Percentiles rank a stretch among this genome's conserved stretches.
phyloP scores from a whole-genome alignment of 92 coral and sea anemone genomes.

The Parazoanthus swiftii region DNA sequence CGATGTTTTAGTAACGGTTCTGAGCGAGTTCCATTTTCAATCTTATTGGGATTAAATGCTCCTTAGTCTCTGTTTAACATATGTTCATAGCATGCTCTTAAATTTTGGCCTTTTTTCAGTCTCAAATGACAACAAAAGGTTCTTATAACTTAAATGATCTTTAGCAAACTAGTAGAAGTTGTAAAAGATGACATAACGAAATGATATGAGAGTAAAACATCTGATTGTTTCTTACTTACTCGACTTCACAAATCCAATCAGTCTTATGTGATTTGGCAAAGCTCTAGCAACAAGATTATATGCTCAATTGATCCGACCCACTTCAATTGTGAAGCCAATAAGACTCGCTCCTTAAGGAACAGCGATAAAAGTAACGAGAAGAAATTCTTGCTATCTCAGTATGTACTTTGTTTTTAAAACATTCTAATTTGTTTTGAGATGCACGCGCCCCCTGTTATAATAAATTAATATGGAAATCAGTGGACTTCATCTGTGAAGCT shows the following conservation, averaged over 20 bases:
- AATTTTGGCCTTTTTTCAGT: no score
- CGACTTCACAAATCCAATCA: not conserved
- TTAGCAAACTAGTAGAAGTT: not conserved
- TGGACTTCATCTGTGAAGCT: no score
- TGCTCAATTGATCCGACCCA: not conserved
- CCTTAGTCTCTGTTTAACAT: no score
- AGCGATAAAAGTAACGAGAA: not conserved
- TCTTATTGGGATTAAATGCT: no score
- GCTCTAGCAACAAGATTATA: not conserved
- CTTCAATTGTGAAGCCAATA: not conserved
- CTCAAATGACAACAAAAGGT: no score
- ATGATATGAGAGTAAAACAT: not conserved
- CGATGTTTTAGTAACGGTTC: no score
- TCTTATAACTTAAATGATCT: no score
- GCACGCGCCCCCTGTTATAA: no score
- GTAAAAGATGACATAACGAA: not conserved
- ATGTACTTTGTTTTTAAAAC: not conserved
- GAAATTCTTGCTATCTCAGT: not conserved
- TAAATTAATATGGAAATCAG: no score
- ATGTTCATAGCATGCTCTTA: no score
- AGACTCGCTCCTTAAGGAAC: not conserved
- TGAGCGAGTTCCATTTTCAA: no score
- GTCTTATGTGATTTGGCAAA: not conserved
- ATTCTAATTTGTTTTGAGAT: no score
- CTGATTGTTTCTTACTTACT: not conserved